Conservation (phyloP, 1,140 invertebrate species). For the Cotesia typhae region DNA sequence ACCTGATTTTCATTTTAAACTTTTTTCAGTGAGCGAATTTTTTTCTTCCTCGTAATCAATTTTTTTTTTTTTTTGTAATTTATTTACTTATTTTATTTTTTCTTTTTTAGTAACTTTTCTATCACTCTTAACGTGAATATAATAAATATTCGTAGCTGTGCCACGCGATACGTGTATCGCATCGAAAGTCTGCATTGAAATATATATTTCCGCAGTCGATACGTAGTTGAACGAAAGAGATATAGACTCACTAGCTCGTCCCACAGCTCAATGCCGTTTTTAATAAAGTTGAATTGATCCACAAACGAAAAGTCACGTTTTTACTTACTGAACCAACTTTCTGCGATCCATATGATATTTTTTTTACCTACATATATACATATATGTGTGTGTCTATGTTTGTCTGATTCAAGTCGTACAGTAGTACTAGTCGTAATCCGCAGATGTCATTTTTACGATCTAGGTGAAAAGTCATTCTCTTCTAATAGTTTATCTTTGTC, state of each 20-base stretch:
- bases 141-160: slow-evolving; percentile 29
- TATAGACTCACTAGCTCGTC: slow-evolving; percentile 19
- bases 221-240: slow-evolving; percentile 20
- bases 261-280: slow-evolving; percentile 37
- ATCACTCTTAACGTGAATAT: slow-evolving; percentile 11
- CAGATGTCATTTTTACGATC: slow-evolving; percentile 21
- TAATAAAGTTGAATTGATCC: slow-evolving; percentile 42
- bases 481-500: not conserved
- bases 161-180: slow-evolving; percentile 29
- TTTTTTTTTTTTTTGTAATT: not conserved
- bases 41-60: not conserved
- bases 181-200: slow-evolving; percentile 37
- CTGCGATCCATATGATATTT: not conserved
- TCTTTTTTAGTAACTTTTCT: not conserved
- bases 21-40: not conserved
- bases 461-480: slow-evolving; percentile 11
- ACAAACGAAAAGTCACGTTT: slow-evolving; percentile 31
- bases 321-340: not conserved
- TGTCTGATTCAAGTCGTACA: not conserved
- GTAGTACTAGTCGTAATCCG: slow-evolving; percentile 10
- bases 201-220: slow-evolving; percentile 39
- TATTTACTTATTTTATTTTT: not conserved
- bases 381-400: not conserved
- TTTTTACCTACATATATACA: not conserved
- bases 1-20: not conserved